Evolutionary conservation across 2,113 vertebrate genomes (phyloP).

Genomic region (Tamias sibiricus): DNA sequence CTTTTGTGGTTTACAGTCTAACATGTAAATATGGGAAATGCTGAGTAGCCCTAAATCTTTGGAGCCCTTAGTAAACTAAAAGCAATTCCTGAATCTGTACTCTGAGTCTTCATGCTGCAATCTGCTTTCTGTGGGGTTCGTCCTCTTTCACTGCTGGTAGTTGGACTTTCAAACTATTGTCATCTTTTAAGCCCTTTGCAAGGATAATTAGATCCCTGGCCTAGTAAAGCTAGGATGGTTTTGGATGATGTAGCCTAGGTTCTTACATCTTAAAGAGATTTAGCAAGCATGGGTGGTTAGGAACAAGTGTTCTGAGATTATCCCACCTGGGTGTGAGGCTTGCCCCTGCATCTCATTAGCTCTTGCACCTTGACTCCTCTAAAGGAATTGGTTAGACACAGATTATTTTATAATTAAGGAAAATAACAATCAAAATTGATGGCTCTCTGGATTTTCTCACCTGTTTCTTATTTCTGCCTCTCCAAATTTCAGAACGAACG

Average conservation of each 20-base stretch:
- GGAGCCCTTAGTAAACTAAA: conserved; percentile 12
- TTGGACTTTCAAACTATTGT: conserved; percentile 32
- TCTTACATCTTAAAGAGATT: neutral
- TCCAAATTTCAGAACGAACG: conserved; percentile 10
- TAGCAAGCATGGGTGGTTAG: neutral
- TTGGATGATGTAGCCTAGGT: neutral
- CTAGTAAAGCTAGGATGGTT: neutral
- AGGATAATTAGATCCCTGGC: neutral
- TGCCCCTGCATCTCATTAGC: neutral
- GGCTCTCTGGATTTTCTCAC: neutral
- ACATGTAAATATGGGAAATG: neutral
- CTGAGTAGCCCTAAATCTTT: neutral
- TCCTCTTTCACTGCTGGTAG: neutral
- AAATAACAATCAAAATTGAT: neutral
- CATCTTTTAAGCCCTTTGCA: neutral
- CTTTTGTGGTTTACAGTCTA: neutral
- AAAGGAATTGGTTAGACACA: neutral
- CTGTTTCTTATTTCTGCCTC: conserved; percentile 16
- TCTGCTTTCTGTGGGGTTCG: neutral
- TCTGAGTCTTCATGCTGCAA: neutral
- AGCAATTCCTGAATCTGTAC: neutral
- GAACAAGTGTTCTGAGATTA: neutral
- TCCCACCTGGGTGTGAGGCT: neutral
- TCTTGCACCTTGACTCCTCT: neutral
- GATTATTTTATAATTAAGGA: conserved; percentile 13